A percentile compares a stretch with the other conserved stretches of the same genome.
Conservation (phyloP, 2,888 invertebrate genomes). For the Aspidiotus rigidus region DNA sequence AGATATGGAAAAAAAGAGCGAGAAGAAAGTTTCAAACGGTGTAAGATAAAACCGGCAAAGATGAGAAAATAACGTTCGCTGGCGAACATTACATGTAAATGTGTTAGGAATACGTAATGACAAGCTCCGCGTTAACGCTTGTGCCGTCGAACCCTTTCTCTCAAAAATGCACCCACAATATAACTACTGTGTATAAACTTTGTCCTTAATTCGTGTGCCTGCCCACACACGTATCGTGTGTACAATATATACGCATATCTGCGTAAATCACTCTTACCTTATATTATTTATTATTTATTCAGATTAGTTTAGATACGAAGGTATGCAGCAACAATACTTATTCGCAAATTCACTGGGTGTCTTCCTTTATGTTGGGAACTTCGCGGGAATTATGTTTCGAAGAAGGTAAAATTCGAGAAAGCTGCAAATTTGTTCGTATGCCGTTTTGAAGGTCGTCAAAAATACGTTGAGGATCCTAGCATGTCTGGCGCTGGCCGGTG, state of each 20-base stretch:
- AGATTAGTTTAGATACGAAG: not conserved
- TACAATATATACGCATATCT: not conserved
- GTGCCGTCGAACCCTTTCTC: not conserved
- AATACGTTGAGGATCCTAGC: too few species aligned
- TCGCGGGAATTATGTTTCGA: too few species aligned
- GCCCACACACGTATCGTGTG: not conserved
- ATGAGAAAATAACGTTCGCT: conserved; percentile 2
- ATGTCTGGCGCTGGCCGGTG: too few species aligned
- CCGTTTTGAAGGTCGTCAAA: too few species aligned
- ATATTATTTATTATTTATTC: not conserved
- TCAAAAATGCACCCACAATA: not conserved
- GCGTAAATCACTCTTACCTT: conserved; percentile 1
- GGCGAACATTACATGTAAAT: conserved; percentile 4
- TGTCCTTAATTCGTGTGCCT: not conserved
- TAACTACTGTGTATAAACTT: not conserved
- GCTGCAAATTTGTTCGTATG: too few species aligned
- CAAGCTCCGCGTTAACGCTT: conserved; percentile 1
- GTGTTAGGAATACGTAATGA: conserved; percentile 2
- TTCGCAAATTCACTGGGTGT: too few species aligned
- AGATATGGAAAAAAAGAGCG: not conserved
- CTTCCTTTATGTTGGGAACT: too few species aligned
- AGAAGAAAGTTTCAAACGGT: conserved; percentile 4
- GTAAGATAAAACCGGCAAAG: conserved; percentile 4
- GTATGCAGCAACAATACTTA: too few species aligned
- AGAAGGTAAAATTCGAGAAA: too few species aligned